Percentiles rank a stretch among this genome's conserved stretches.
These are phyloP conservation scores for Monodelphis domestica DNA, from an alignment of 2,797 vertebrate genomes.

Conservation along the genomic window DNA sequence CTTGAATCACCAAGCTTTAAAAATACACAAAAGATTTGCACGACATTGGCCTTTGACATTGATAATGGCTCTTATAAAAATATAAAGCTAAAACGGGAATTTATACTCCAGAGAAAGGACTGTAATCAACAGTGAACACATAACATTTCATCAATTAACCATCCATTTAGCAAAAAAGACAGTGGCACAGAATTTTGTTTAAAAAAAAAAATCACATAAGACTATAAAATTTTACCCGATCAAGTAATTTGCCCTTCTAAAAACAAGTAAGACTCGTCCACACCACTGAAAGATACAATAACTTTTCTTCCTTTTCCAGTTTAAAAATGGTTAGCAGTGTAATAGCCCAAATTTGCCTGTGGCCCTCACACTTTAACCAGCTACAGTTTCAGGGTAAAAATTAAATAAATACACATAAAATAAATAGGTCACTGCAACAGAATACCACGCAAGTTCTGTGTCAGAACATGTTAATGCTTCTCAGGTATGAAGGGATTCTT, in stretches of 20 bases:
- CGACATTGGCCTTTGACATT: conserved; percentile 72
- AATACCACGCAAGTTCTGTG: conserved; percentile 59
- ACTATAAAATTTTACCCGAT: conserved; percentile 63
- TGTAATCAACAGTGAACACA: conserved; percentile 66
- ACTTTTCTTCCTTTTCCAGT: conserved; percentile 78
- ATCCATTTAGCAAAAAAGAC: conserved; percentile 75
- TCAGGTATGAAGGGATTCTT: conserved; percentile 18
- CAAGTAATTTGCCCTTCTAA: conserved; percentile 57
- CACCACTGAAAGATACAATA: conserved; percentile 73
- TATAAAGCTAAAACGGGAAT: conserved; percentile 76
- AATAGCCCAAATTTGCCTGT: conserved; percentile 75
- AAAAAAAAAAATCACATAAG: conserved; percentile 63
- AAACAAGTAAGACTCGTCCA: conserved; percentile 54
- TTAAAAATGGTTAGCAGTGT: conserved; percentile 67
- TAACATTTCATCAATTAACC: conserved; percentile 40
- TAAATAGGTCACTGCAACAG: conserved; percentile 84
- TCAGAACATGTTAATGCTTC: conserved; percentile 69
- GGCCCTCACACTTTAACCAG: conserved; percentile 77
- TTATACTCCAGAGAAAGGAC: conserved; percentile 67
- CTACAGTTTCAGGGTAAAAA: conserved; percentile 82
- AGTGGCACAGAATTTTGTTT: conserved; percentile 67
- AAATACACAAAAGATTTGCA: conserved; percentile 79
- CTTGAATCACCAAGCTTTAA: conserved; percentile 77
- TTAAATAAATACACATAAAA: conserved; percentile 91
- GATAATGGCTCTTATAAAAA: conserved; percentile 71